Percentiles rank a stretch among this genome's conserved stretches.
phyloP scores from a whole-genome alignment of 2,113 vertebrate genomes.

The Myiozetetes cayanensis region DNA sequence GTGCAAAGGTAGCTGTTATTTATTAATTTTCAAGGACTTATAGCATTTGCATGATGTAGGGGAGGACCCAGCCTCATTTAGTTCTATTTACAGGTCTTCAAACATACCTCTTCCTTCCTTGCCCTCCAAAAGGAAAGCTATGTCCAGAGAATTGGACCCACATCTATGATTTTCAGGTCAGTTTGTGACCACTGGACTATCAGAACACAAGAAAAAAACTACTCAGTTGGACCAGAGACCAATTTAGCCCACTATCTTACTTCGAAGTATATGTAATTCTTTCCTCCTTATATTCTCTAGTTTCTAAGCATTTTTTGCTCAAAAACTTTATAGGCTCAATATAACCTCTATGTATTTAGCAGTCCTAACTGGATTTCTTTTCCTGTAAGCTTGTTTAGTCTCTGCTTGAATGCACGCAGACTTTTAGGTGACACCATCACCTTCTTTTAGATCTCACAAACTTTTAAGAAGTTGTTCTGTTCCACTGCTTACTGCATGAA shows the following conservation, averaged over 20 bases:
- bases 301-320: neutral
- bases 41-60: neutral
- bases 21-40: neutral
- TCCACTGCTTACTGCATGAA: neutral
- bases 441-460: neutral
- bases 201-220: neutral
- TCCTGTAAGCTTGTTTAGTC: neutral
- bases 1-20: neutral
- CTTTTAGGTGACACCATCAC: neutral
- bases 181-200: neutral
- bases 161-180: neutral
- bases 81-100: neutral
- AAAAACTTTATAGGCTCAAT: neutral
- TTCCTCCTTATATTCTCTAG: neutral
- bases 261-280: neutral
- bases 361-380: neutral
- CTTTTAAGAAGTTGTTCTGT: neutral
- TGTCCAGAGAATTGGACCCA: neutral
- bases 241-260: neutral
- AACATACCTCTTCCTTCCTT: neutral
- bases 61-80: neutral
- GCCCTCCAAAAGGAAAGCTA: neutral
- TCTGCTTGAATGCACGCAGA: neutral
- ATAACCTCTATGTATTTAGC: neutral
- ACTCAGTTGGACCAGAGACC: neutral